Evolutionary conservation across 1,140 invertebrate species (phyloP).

Genomic region (Uloborus diversus): DNA sequence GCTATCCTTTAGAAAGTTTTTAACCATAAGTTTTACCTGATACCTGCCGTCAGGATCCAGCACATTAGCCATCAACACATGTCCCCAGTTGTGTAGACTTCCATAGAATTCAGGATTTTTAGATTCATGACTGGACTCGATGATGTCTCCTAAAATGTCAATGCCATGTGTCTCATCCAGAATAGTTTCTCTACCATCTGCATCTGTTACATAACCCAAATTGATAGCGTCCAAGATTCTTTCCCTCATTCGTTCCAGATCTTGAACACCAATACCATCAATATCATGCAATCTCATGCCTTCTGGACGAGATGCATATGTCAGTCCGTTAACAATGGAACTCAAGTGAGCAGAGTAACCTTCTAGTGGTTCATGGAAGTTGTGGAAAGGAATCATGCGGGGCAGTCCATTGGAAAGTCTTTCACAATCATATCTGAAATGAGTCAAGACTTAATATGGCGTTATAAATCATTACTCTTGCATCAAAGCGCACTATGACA

Average conservation of each 20-base stretch:
- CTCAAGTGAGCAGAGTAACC: conserved; percentile 73
- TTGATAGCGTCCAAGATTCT: conserved; percentile 79
- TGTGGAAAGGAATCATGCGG: conserved; percentile 64
- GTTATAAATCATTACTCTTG: background rate
- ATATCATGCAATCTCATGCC: conserved; percentile 68
- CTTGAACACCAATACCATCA: conserved; percentile 17
- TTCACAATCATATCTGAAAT: conserved; percentile 66
- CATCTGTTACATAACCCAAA: conserved; percentile 70
- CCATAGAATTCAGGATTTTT: conserved; percentile 77
- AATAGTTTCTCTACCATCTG: conserved; percentile 59
- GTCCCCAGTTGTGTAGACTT: conserved; percentile 73
- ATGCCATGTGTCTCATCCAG: conserved; percentile 73
- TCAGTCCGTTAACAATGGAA: conserved; percentile 72
- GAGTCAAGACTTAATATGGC: background rate
- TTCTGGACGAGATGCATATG: conserved; percentile 71
- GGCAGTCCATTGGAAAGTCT: conserved; percentile 67
- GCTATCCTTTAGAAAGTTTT: too few relatives aligned
- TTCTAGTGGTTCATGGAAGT: conserved; percentile 66
- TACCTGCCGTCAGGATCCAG: conserved; percentile 56
- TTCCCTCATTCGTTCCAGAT: conserved; percentile 71
- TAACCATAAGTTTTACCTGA: too few relatives aligned
- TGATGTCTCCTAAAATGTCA: conserved; percentile 80
- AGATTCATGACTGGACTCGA: conserved; percentile 77
- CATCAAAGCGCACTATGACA: background rate
- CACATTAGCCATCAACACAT: conserved; percentile 60